A percentile compares a stretch with the other conserved stretches of the same genome.
Conservation (phyloP, 2,888 invertebrate genomes). For the Rotaria socialis region DNA sequence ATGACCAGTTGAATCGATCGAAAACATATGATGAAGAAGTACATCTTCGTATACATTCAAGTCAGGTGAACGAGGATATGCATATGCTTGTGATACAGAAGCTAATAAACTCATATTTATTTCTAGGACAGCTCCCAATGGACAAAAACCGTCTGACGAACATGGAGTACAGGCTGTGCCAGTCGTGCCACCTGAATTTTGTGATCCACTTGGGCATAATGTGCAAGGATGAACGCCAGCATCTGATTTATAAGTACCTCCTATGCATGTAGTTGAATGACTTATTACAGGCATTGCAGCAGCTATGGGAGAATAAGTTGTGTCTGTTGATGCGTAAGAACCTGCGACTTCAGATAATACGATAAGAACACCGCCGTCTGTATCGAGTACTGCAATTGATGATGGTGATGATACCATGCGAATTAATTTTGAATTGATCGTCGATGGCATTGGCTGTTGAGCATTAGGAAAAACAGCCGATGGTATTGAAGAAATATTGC, state of each 20-base stretch:
- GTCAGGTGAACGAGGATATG: slow-evolving; percentile 4
- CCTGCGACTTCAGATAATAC: background rate
- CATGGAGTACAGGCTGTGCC: background rate
- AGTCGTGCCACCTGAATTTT: background rate
- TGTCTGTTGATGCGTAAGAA: slow-evolving; percentile 8
- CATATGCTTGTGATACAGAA: background rate
- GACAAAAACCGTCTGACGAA: background rate
- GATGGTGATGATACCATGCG: background rate
- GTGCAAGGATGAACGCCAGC: slow-evolving; percentile 1
- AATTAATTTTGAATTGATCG: background rate
- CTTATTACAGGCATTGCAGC: background rate
- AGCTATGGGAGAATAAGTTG: background rate
- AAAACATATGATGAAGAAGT: background rate
- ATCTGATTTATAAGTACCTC: background rate
- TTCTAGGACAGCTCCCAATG: background rate
- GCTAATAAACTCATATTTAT: background rate
- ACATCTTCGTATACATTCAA: background rate
- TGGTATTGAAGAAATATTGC: background rate
- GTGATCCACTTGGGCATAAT: background rate
- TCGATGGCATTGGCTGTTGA: slow-evolving; percentile 22
- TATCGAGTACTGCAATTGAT: background rate
- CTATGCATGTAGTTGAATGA: background rate
- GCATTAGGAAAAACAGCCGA: background rate
- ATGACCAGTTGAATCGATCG: background rate
- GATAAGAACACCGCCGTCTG: background rate